A percentile compares a stretch with the other conserved stretches of the same genome.
These are phyloP conservation scores for Rhinogobio ventralis DNA, from an alignment of 2,797 vertebrate species.

Conservation along the genomic window DNA sequence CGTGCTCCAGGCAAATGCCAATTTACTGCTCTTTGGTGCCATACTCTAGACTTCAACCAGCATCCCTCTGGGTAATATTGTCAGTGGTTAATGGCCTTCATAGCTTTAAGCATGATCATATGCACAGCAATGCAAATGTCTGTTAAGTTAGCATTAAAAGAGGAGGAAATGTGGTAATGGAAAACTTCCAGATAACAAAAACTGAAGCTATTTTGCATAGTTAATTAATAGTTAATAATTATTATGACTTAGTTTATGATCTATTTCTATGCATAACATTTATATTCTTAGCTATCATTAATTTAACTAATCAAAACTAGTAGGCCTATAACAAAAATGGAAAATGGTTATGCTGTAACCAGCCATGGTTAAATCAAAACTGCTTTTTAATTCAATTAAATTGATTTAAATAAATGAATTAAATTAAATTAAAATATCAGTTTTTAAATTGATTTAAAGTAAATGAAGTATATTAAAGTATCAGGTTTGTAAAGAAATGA, in stretches of 20 bases:
- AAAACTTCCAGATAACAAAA: conserved; percentile 3
- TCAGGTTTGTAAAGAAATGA: background rate
- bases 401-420: too few relatives aligned
- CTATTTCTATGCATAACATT: background rate
- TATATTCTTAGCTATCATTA: background rate
- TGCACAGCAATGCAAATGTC: conserved; percentile 21
- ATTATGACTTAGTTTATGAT: background rate
- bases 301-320: background rate
- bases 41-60: conserved; percentile 41
- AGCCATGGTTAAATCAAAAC: background rate
- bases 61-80: conserved; percentile 27
- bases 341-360: background rate
- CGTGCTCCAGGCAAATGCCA: conserved; percentile 39
- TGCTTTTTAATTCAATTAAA: too few relatives aligned
- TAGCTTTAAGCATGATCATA: conserved; percentile 29
- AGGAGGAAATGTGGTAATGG: background rate
- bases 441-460: too few relatives aligned
- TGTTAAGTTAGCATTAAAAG: conserved; percentile 3
- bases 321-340: background rate
- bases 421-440: too few relatives aligned
- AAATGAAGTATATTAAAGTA: too few relatives aligned
- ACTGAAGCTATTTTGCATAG: background rate
- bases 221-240: background rate
- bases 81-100: conserved; percentile 21
- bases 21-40: conserved; percentile 50